Base-by-base conservation (phyloP, 1,140 invertebrate genomes). In the Calosoma granatense region DNA sequence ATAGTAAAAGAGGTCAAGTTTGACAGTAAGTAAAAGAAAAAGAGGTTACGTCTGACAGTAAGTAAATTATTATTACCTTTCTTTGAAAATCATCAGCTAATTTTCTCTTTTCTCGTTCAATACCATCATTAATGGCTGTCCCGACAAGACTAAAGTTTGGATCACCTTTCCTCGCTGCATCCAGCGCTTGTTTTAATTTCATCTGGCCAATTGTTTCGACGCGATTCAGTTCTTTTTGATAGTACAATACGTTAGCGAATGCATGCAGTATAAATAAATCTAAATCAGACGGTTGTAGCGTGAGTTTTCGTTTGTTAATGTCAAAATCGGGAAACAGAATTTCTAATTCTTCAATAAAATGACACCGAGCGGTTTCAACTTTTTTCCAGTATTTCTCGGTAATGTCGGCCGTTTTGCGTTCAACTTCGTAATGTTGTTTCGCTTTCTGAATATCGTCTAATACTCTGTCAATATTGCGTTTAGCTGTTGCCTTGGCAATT, bases 381-480 rank as follows among this genome's bases (percentile, higher is more conserved):
- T 78, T 83, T 19, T 78, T 79, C 85, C 85, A 87, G 61, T 84
- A 88, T 63, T 78, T 81, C 60, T 88, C 84, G 0, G 81, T 77
- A 0, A 88, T 70, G 19, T 76, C 78, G 0, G 80, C 70, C 9
- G 74, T 73, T 19, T 77, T 73, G 39, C 74, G 63, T 47, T 82
- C 81, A 1, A 71, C 63, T 20, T 80, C 78, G 55, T 81, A 81
- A 3, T 77, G 76, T 12, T 75, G 71, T 63, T 83, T 85, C 0
- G 79, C 80, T 0, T 67, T 63, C 17, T 75, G 70, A 1, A 88
- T 74, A 56, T 87, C 82, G 0, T 75, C 70, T 30, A 81, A 65
- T 43, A 86, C 78, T 62, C 80, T 78, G 55, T 78, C 76, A 36
- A 87, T 79, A 62, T 86, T 85, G 14, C 76, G 63, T 59, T 73